Conservation (phyloP, 2,797 vertebrate species). For the Sebastes jordani region DNA sequence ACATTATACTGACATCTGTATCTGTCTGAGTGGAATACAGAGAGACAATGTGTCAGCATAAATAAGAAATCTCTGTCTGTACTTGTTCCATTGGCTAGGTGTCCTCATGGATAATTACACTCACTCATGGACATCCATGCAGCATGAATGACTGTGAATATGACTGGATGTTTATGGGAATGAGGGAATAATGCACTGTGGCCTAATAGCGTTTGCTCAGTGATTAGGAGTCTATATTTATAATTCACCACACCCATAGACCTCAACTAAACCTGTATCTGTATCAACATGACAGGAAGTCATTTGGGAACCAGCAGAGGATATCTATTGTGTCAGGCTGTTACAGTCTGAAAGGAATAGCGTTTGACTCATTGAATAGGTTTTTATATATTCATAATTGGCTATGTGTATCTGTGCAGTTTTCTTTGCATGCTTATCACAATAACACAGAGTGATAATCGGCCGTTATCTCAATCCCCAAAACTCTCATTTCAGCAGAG, state of each 20-base stretch:
- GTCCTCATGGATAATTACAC: slow-evolving; percentile 29
- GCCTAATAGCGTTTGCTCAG: slow-evolving; percentile 45
- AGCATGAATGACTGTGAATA: slow-evolving; percentile 19
- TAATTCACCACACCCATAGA: slow-evolving; percentile 52
- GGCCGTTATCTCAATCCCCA: slow-evolving; percentile 76
- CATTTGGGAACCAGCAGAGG: slow-evolving; percentile 68
- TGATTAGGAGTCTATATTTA: slow-evolving; percentile 59
- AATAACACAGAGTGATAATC: slow-evolving; percentile 76
- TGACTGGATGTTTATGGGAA: slow-evolving; percentile 44
- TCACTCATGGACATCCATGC: slow-evolving; percentile 11
- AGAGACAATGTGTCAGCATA: background rate
- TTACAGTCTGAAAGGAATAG: slow-evolving; percentile 66
- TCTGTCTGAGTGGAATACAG: slow-evolving; percentile 3
- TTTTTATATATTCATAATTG: slow-evolving; percentile 77
- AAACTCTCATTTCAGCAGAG: slow-evolving; percentile 76
- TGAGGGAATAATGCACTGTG: slow-evolving; percentile 30
- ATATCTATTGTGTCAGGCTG: slow-evolving; percentile 73
- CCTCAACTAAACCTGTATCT: slow-evolving; percentile 64
- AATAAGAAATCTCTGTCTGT: background rate
- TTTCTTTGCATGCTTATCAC: slow-evolving; percentile 75
- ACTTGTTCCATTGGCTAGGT: background rate
- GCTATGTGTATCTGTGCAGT: slow-evolving; percentile 65
- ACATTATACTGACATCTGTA: background rate
- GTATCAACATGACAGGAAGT: slow-evolving; percentile 74
- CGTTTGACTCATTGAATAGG: slow-evolving; percentile 66